Evolutionary conservation across 2,113 vertebrate genomes (phyloP), one percentile per base, ranked within the genome.

Genomic region (Spea multiplicata): DNA sequence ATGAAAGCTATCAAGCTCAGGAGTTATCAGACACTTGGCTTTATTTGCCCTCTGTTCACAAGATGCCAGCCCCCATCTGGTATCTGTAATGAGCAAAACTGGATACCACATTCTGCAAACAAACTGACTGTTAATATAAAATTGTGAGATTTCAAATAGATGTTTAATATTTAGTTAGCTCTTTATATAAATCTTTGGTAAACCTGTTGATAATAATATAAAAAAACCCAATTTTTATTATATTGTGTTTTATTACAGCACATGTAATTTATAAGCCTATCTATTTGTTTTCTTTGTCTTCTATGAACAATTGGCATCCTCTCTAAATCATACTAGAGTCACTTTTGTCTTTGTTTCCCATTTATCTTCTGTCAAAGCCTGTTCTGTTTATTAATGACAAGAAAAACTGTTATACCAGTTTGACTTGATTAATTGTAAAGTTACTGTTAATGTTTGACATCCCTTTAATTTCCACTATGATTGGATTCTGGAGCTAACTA

Each of bases 141-240:
- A 30, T 30, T 2, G 1, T 30, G 30, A 30, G 44, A 44, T 45
- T 8, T 44, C 13, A 84, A 83, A 83, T 85, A 90, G 82, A 85
- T 86, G 85, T 83, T 92, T 91, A 89, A 77, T 48, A 84, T 87
- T 88, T 89, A 83, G 90, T 89, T 90, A 91, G 81, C 83, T 88
- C 90, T 87, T 86, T 74, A 79, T 71, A 84, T 81, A 65, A 45
- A 48, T 44, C 81, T 87, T 80, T 55, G 73, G 73, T 83, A 78
- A 76, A 83, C 78, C 80, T 5, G 55, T 67, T 46, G 5, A 52
- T 30, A 74, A 55, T 76, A 81, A 81, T 64, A 66, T 61, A 74
- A 30, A 30, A 30, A 30, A 84, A 65, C 4, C n/a, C n/a, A n/a
- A 45, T 71, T 85, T 30, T 81, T 71, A 80, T 4, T 13, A 81